These are phyloP conservation scores for Gambelia wislizenii DNA, from an alignment of 2,797 vertebrate genomes.

Conservation along the genomic window DNA sequence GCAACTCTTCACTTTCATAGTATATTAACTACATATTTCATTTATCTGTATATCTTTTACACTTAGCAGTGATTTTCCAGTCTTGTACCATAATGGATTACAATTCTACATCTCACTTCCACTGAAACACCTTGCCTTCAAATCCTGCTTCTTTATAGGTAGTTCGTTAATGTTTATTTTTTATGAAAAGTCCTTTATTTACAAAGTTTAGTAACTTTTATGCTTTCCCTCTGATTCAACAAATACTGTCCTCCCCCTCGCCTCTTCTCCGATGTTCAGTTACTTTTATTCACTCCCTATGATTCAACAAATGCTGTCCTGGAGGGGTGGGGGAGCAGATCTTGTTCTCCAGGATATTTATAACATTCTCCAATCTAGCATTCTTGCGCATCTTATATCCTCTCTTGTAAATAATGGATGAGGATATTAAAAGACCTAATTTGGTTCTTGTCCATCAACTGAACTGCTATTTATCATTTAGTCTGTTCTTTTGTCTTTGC, in stretches of 20 bases:
- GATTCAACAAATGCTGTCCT: not conserved
- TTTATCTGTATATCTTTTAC: constrained; percentile 24
- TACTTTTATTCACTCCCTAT: constrained; percentile 12
- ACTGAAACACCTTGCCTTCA: not conserved
- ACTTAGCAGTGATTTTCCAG: not conserved
- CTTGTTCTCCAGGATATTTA: constrained; percentile 31
- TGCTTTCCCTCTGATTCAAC: constrained; percentile 4
- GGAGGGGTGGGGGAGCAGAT: too few relatives aligned
- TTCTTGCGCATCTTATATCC: constrained; percentile 32
- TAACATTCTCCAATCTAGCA: constrained; percentile 21
- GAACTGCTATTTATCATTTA: constrained; percentile 20
- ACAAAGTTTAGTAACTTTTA: constrained; percentile 11
- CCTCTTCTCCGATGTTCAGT: not conserved
- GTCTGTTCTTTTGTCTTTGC: not conserved
- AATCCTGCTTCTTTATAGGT: not conserved
- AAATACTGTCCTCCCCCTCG: not conserved
- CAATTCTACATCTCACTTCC: constrained; percentile 14
- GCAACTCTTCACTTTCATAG: not conserved
- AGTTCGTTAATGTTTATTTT: not conserved
- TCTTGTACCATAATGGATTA: constrained; percentile 6
- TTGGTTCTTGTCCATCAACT: constrained; percentile 31
- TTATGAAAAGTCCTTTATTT: constrained; percentile 8
- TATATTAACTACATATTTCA: not conserved
- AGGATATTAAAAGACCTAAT: constrained; percentile 44
- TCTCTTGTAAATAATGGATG: constrained; percentile 27